These are phyloP conservation scores for Plebejus anna DNA, from an alignment of 2,888 invertebrate genomes.

Conservation along the genomic window DNA sequence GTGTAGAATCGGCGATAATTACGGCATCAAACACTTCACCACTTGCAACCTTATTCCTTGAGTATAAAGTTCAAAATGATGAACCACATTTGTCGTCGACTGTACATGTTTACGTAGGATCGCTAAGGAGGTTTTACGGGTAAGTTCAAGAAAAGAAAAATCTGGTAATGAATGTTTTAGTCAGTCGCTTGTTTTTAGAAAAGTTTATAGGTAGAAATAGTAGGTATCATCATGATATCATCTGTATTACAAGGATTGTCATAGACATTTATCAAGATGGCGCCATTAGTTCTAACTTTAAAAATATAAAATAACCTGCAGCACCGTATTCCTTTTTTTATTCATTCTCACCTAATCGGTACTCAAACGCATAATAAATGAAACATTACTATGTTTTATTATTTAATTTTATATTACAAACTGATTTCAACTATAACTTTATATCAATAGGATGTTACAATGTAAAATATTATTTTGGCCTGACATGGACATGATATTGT, in stretches of 20 bases:
- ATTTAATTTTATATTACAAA: background rate
- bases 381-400: background rate
- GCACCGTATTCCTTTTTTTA: too few relatives aligned
- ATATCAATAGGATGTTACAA: background rate
- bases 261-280: background rate
- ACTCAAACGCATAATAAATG: too few relatives aligned
- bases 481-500: background rate
- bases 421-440: background rate
- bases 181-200: too few relatives aligned
- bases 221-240: background rate
- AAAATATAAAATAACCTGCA: too few relatives aligned
- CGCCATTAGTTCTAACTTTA: too few relatives aligned
- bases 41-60: background rate
- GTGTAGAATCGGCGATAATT: constrained; percentile 43
- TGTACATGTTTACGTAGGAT: background rate
- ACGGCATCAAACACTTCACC: background rate
- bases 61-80: background rate
- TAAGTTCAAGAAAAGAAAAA: too few relatives aligned
- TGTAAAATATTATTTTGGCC: background rate
- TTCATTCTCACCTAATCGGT: too few relatives aligned
- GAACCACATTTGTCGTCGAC: background rate
- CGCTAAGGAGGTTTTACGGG: background rate
- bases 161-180: too few relatives aligned
- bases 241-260: background rate
- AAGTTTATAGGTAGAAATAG: too few relatives aligned